Percentiles rank a stretch among this genome's conserved stretches.
These are phyloP conservation scores for Platycercus adscitus DNA, from an alignment of 2,113 vertebrate genomes.

Conservation along the genomic window DNA sequence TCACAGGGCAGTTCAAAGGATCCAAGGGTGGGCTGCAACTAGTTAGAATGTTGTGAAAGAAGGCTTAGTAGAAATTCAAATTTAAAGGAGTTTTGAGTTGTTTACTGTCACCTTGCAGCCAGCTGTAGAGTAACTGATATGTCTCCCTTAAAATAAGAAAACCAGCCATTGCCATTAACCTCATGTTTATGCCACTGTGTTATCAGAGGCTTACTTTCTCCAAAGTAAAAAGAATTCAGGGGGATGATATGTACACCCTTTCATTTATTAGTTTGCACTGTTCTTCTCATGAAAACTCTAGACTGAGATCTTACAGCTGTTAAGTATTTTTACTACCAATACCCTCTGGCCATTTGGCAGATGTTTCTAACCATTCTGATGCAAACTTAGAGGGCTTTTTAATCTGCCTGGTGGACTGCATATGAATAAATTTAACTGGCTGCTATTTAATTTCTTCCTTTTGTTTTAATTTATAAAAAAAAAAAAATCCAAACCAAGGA, in stretches of 20 bases:
- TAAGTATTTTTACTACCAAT: neutral
- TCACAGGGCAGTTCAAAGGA: neutral
- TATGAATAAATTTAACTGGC: neutral
- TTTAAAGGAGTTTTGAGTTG: neutral
- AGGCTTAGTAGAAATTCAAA: neutral
- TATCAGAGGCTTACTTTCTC: neutral
- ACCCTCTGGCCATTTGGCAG: neutral
- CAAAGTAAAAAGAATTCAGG: neutral
- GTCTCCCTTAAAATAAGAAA: neutral
- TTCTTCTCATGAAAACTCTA: neutral
- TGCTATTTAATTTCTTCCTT: neutral
- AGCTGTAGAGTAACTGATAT: neutral
- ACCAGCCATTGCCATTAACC: accelerated
- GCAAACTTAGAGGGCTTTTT: neutral
- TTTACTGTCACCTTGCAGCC: neutral
- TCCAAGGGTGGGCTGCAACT: neutral
- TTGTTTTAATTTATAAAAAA: neutral
- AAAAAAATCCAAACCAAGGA: too few relatives aligned
- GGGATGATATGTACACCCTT: neutral
- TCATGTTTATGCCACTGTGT: neutral
- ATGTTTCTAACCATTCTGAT: neutral
- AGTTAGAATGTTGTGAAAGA: neutral
- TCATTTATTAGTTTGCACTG: neutral
- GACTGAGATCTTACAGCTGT: neutral
- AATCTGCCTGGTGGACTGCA: neutral